phyloP scores from a whole-genome alignment of 2,113 vertebrate species.

The Illadopsis cleaveri region DNA sequence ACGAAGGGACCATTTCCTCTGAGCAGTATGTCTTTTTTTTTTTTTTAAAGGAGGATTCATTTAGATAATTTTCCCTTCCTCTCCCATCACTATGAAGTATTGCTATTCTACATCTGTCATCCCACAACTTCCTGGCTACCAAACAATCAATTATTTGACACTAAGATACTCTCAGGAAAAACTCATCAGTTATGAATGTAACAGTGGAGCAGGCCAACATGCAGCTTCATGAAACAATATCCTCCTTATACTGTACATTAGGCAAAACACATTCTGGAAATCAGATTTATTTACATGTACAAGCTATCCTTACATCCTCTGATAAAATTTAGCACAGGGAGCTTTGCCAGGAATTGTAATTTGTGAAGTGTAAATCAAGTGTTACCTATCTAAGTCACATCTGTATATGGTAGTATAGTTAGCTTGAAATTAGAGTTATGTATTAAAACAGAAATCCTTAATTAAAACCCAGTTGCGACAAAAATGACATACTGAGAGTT shows the following conservation, averaged over 20 bases:
- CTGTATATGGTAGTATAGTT: background rate
- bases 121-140: conserved; percentile 83
- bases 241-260: conserved; percentile 61
- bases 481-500: conserved; percentile 10
- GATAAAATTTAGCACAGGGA: conserved; percentile 56
- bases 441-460: conserved; percentile 30
- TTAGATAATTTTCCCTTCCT: conserved; percentile 85
- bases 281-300: conserved; percentile 63
- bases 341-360: conserved; percentile 45
- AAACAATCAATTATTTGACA: conserved; percentile 88
- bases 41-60: conserved; percentile 77
- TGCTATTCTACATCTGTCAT: conserved; percentile 83
- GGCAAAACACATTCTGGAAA: conserved; percentile 69
- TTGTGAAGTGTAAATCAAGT: background rate
- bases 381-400: conserved; percentile 33
- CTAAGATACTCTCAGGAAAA: conserved; percentile 83
- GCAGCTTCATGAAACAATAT: conserved; percentile 67
- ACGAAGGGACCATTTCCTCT: conserved; percentile 84
- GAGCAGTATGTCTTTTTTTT: conserved; percentile 75
- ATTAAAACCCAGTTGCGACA: conserved; percentile 29
- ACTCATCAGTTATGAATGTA: conserved; percentile 81
- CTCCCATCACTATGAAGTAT: conserved; percentile 82
- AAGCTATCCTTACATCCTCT: conserved; percentile 40
- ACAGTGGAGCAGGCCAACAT: conserved; percentile 61
- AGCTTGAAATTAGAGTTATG: background rate